Base-by-base conservation (phyloP, 2,797 vertebrate genomes). In the Catamblyrhynchus diadema region DNA sequence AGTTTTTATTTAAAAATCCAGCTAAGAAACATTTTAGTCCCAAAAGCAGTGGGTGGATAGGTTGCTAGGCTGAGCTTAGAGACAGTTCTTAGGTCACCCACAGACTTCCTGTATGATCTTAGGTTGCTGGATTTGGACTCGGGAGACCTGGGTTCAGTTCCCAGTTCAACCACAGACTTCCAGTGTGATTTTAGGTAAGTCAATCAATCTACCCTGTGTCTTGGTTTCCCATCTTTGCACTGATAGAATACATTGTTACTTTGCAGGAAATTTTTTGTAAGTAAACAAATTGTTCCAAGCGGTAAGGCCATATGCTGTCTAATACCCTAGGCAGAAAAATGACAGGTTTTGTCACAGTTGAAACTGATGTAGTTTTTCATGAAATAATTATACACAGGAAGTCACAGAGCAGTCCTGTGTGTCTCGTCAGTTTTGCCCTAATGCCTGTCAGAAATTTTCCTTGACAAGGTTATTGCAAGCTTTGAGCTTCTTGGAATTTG, bases 81-180 rank as follows among this genome's bases (percentile, higher is more conserved):
- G 85, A 33, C 48, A 93, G 95, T 96, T 95, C 66, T 71, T 86
- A 96, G 95, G 94, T 96, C 62, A 97, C 79, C 92, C 65, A 97
- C 87, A 81, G 93, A 93, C 94, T 96, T 97, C 91, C 96, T 97
- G 71, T 96, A 92, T 97, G 94, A 96, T 97, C 94, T 95, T 97
- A 96, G 95, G 94, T 97, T 97, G 91, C 96, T 96, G 96, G 96
- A 97, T 93, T 93, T 96, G 95, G 95, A 97, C 87, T 97, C 95
- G 45, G 94, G 95, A 88, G 94, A 95, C 95, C 93, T 94, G 66
- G 85, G 96, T 95, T 94, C 94, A 60, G 94, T 96, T 95, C 79
- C 95, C 86, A 96, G 96, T 95, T 97, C 95, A 97, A 92, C 94
- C 92, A 95, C 93, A 94, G 96, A 90, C 93, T 94, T 95, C 92